Base-by-base conservation (phyloP, 1,140 invertebrate species). In the Bombyx mandarina region DNA sequence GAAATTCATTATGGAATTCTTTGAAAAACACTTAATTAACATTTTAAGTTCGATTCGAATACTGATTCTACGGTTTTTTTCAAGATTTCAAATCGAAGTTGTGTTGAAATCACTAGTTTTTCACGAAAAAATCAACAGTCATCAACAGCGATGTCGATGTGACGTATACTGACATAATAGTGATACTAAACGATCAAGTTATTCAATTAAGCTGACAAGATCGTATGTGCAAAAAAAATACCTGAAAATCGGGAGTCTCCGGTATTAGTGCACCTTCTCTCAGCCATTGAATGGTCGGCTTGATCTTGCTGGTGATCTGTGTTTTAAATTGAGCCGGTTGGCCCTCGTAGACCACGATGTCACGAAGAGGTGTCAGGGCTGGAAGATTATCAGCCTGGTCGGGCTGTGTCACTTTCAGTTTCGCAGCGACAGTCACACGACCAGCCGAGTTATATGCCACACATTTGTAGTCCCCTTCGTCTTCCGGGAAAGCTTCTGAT, bases 401-500 rank as follows among this genome's bases (percentile, higher is more conserved):
- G 43, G 95, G 94, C 57, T 93, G 94, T 47, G 92, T 83, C 6
- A 97, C 95, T 88, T 91, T 92, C 9, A 97, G 88, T 72, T 92
- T 94, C 1, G 94, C 95, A 57, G 93, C 91, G 7, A 94, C 92
- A 8, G 92, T 93, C 1, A 94, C 92, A 65, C 93, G 92, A 53
- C 97, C 97, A 57, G 92, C 93, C 18, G 93, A 90, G 82, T 97
- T 98, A 57, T 93, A 93, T 4, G 95, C 95, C 26, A 97, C 91
- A 73, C 96, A 98, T 82, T 95, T 95, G 76, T 98, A 98, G 44
- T 92, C 90, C 7, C 96, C 97, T 86, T 98, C 96, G 74, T 98
- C 97, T 88, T 98, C 97, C n/a, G 96, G 96, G 90, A 97, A 98
- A 44, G 95, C 96, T 89, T 98, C 95, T 1, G 94, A 94, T 66